Evolutionary conservation across 2,888 invertebrate species (phyloP).

Genomic region (Geotrupes spiniger): DNA sequence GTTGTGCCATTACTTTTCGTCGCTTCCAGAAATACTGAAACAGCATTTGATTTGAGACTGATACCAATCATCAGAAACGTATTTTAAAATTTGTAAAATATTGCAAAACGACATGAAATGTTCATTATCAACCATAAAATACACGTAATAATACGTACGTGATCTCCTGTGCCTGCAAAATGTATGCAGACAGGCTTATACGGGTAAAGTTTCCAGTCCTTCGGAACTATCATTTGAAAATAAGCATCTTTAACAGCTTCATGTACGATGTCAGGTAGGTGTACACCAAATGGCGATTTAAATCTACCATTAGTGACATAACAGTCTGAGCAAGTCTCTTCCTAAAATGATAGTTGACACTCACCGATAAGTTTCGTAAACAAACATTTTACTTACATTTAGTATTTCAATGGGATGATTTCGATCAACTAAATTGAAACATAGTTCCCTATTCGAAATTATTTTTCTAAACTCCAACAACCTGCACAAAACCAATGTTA

Average conservation of each 20-base stretch:
- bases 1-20: constrained; percentile 85
- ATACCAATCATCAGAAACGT: no score
- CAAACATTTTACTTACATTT: constrained; percentile 59
- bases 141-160: constrained; percentile 62
- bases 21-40: constrained; percentile 86
- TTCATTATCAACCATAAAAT: background rate
- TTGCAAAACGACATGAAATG: no score
- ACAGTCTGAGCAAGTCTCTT: constrained; percentile 71
- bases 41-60: no score
- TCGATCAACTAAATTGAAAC: constrained; percentile 74
- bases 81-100: no score
- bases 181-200: constrained; percentile 88
- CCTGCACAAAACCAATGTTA: constrained; percentile 50
- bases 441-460: constrained; percentile 78
- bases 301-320: constrained; percentile 85
- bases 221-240: constrained; percentile 81
- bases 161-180: constrained; percentile 97
- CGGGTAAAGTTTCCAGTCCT: constrained; percentile 67
- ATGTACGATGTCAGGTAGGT: constrained; percentile 85
- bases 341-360: constrained; percentile 50
- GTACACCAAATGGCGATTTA: constrained; percentile 74
- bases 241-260: constrained; percentile 77
- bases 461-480: constrained; percentile 88
- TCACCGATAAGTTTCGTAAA: background rate
- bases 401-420: constrained; percentile 85